phyloP scores from a whole-genome alignment of 2,888 invertebrate species.

The Stenchaetothrips biformis region DNA sequence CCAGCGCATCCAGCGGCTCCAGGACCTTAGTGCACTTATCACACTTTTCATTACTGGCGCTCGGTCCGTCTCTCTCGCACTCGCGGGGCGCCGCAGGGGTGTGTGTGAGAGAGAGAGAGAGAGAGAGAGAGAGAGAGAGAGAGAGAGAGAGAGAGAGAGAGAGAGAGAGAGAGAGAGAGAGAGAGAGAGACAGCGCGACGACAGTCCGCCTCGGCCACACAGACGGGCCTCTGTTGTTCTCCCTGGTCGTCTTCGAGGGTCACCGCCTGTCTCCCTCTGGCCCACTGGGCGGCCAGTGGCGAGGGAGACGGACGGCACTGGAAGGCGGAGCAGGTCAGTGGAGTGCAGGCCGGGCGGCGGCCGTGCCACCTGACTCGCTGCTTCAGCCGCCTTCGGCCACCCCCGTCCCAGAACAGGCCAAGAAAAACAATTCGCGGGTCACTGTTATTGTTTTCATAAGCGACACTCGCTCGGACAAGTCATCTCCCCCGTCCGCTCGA shows the following conservation, averaged over 20 bases:
- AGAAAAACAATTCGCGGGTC: neutral
- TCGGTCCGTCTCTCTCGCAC: neutral
- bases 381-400: no score
- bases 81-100: no score
- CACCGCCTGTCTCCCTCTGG: neutral
- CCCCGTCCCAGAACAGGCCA: neutral
- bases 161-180: no score
- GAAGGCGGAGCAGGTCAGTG: neutral
- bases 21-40: slow-evolving; percentile 1
- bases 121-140: no score
- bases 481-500: no score
- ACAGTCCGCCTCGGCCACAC: neutral
- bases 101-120: no score
- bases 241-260: neutral
- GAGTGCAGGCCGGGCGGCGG: neutral
- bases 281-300: neutral
- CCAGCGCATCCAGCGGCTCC: no score
- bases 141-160: no score
- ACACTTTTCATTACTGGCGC: neutral
- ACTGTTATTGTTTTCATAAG: no score
- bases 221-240: neutral
- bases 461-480: no score
- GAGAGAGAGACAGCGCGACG: neutral
- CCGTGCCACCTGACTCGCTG: neutral
- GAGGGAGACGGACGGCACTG: neutral